Evolutionary conservation across 2,113 vertebrate genomes (phyloP).

Genomic region (Nipponia nippon): DNA sequence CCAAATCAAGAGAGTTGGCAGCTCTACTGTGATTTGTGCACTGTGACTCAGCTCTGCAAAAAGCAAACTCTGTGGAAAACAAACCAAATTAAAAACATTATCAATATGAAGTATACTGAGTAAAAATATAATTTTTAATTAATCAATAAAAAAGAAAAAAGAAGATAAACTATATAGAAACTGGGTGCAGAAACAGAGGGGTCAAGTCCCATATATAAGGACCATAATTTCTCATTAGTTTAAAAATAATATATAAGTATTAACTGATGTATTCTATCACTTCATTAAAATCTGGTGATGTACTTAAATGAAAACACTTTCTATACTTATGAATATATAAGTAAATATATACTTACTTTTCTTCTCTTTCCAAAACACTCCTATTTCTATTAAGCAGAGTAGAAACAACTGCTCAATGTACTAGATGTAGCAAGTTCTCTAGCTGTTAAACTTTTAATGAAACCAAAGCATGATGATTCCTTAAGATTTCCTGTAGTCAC

Average conservation of each 20-base stretch:
- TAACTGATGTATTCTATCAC: not conserved
- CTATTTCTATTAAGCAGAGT: not conserved
- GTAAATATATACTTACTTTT: not conserved
- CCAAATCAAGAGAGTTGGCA: not conserved
- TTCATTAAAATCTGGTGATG: not conserved
- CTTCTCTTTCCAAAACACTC: not conserved
- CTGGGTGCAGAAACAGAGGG: not conserved
- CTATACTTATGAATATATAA: not conserved
- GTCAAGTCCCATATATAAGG: not conserved
- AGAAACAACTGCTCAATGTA: not conserved
- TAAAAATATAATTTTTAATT: not conserved
- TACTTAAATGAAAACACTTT: not conserved
- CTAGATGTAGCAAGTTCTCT: not conserved
- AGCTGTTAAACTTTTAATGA: not conserved
- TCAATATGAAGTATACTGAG: not conserved
- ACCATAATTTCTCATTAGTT: not conserved
- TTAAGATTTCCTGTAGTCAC: slow-evolving; percentile 58
- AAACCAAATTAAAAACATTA: not conserved
- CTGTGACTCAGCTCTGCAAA: not conserved
- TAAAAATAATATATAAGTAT: not conserved
- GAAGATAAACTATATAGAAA: not conserved
- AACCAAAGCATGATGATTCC: not conserved
- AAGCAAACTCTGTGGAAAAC: not conserved
- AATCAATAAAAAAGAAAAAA: not conserved
- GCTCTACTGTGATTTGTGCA: not conserved